phyloP scores from a whole-genome alignment of 2,113 vertebrate genomes.

The Cnemophilus loriae region DNA sequence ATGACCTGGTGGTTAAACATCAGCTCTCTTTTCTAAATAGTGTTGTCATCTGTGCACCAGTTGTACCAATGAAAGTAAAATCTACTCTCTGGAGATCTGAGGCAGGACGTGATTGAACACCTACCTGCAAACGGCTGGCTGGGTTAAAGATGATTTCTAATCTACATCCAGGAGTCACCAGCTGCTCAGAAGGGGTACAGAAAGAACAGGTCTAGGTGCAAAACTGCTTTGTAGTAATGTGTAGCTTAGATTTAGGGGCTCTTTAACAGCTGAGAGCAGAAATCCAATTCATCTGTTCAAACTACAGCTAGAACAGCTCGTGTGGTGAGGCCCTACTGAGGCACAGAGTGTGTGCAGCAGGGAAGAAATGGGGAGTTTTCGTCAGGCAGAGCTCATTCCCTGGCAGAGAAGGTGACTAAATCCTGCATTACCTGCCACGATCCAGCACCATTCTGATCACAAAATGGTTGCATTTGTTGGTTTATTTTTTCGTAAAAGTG shows the following conservation, averaged over 20 bases:
- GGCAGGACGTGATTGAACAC: neutral
- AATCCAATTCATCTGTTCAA: neutral
- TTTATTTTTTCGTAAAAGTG: neutral
- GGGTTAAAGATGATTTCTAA: neutral
- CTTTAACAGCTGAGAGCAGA: neutral
- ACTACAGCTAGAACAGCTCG: neutral
- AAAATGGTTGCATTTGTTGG: neutral
- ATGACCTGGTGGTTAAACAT: neutral
- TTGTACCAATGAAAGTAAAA: neutral
- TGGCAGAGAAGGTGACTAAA: neutral
- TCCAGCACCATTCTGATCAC: neutral
- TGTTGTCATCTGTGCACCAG: neutral
- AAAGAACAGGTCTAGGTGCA: neutral
- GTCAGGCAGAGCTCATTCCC: neutral
- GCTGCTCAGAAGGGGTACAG: neutral
- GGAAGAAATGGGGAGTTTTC: neutral
- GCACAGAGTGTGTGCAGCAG: neutral
- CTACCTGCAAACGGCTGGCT: neutral
- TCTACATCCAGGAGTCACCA: neutral
- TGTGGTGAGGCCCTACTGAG: neutral
- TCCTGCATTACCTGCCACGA: neutral
- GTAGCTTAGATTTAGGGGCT: neutral
- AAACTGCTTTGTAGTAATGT: neutral
- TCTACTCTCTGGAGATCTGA: neutral
- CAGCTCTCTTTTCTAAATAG: neutral